Evolutionary conservation across 2,113 vertebrate genomes (phyloP), one percentile per base, ranked within the genome.

Genomic region (Periophthalmus modestus): DNA sequence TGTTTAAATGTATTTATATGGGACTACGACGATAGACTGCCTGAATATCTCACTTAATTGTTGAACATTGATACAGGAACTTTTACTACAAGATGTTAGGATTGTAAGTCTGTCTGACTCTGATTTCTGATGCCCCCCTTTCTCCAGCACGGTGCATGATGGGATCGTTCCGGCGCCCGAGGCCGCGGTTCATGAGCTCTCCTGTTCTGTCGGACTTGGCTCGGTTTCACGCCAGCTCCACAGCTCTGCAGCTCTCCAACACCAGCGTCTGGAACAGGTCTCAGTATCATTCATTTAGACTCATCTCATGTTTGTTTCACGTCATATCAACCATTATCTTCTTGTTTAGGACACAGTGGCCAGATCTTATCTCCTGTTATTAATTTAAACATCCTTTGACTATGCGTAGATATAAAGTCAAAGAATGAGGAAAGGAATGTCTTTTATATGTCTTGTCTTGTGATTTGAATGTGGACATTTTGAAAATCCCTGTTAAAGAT

Each of bases 201-300:
- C 97, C 97, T 0, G 96, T 97, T 15, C 94, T 99, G 80, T 97
- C 95, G 0, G 97, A 98, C 72, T 91, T 99, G 52, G 95, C 96
- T 0, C 93, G 96, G 13, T 93, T 93, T 83, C 90, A 93, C 6
- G 91, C 91, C 81, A 91, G 89, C 72, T 87, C 88, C 1, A 57
- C 90, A 0, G 13, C 89, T 0, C 68, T 96, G 55, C 95, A 97
- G 87, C 89, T 96, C 66, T 96, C 95, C 85, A 97, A 96, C 81
- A 94, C 93, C 82, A 95, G 95, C 0, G 94, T 96, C 58, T 99
- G 97, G 97, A 98, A 98, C 94, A 97, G 96, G 97, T 98, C 14
- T 34, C 6, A 18, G 7, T 11, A 34, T 1, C 28, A 62, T 43
- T 43, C 5, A 43, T 10, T 28, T 43, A 10, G 9, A 9, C 39